Evolutionary conservation across 2,797 vertebrate genomes (phyloP), one percentile per base, ranked within the genome.

Genomic region (Pampus argenteus): DNA sequence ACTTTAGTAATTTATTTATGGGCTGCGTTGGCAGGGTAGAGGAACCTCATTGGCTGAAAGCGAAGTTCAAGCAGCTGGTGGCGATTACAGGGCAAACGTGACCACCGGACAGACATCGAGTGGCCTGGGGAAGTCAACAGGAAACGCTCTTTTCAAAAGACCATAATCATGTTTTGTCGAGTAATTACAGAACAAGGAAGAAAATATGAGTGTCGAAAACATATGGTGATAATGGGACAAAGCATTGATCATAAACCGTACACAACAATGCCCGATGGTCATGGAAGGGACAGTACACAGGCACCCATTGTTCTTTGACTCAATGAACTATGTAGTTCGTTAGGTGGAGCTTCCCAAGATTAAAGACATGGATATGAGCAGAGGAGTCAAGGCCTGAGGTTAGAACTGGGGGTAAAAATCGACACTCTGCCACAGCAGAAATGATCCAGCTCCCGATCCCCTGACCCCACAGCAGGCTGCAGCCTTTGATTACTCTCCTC

Each of bases 381-480:
- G 86, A 73, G 79, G 83, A 91, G 90, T 91, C 88, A 75, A 86
- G 89, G 86, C 90, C 88, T 2, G 74, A 57, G 90, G 91, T 91
- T 80, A 84, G 83, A 75, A 81, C 81, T 68, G 83, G 83, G 95
- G 94, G 95, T 31, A 52, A 85, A 95, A 95, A 96, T 95, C 93
- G 95, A 96, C 96, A 95, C 94, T 94, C 94, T 93, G 95, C 96
- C 95, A 94, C 94, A 91, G 94, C 94, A 93, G 94, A 95, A 81
- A 89, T 84, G 90, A 94, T 94, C 95, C 95, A 93, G 94, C 95
- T 95, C 94, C 90, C 86, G 94, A 95, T 95, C 93, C 96, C 96
- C 95, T 97, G 96, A 95, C 96, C 97, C 94, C 84, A 92, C 96
- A 96, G 96, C 95, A 88, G 96, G 95, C 95, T 94, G 92, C 94